These are phyloP conservation scores for Perca flavescens DNA, from an alignment of 2,113 vertebrate genomes.

Conservation along the genomic window DNA sequence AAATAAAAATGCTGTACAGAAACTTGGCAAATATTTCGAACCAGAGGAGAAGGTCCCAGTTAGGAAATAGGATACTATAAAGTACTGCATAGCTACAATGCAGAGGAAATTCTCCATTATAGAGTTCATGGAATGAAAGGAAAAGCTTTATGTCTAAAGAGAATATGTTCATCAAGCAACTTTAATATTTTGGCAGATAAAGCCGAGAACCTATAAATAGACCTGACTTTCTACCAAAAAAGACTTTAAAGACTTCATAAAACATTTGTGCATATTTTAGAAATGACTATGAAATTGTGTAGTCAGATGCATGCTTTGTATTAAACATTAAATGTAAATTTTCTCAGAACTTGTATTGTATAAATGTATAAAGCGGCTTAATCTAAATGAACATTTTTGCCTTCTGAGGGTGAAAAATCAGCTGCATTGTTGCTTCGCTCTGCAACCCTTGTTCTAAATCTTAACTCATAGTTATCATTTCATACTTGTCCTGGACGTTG, in stretches of 20 bases:
- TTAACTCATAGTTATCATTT: slow-evolving; percentile 88
- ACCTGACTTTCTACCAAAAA: background rate
- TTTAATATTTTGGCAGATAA: slow-evolving; percentile 9
- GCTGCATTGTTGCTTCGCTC: background rate
- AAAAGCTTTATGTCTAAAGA: slow-evolving; percentile 10
- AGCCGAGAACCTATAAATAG: background rate
- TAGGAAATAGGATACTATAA: slow-evolving; percentile 1
- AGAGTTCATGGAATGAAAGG: slow-evolving; percentile 2
- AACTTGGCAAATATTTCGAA: slow-evolving; percentile 63
- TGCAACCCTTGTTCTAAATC: background rate
- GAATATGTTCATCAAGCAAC: background rate
- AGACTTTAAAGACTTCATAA: slow-evolving; percentile 43
- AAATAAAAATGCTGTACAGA: slow-evolving; percentile 38
- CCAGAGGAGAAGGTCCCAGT: slow-evolving; percentile 13
- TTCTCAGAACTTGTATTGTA: background rate
- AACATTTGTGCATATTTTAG: slow-evolving; percentile 39
- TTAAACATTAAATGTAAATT: slow-evolving; percentile 3
- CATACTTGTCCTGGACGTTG: slow-evolving; percentile 88
- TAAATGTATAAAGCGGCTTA: slow-evolving; percentile 35
- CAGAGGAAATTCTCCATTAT: slow-evolving; percentile 7
- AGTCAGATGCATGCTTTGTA: slow-evolving; percentile 13
- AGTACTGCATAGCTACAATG: slow-evolving; percentile 21
- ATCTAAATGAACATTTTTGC: background rate
- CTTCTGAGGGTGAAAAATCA: slow-evolving; percentile 9
- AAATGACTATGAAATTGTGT: slow-evolving; percentile 17